Base-by-base conservation (phyloP, 1,140 invertebrate genomes). In the Myzus persicae region DNA sequence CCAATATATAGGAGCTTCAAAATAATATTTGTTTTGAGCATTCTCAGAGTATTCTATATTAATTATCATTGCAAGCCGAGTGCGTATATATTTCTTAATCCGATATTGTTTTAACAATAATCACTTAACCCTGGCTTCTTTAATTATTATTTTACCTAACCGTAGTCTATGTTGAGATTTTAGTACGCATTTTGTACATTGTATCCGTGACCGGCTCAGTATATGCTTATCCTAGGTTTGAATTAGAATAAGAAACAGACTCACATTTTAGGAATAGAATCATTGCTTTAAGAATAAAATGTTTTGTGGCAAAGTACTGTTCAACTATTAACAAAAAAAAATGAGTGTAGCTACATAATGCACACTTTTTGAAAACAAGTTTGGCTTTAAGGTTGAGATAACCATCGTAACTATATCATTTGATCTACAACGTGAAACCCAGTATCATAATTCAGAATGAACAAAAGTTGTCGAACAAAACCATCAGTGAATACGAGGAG, bases 401-500 rank as follows among this genome's bases (percentile, higher is more conserved):
- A n/a, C 59, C 36, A n/a, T 31, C 11, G n/a, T n/a, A n/a, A 18
- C 59, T 18, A 76, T 76, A 11, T 31, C 54, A 31, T 59, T 31
- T 59, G 54, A 76, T 76, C 59, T 18, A 76, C 59, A 76, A n/a
- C 59, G 59, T 76, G 14, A 31, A 14, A n/a, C 59, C 18, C n/a
- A 14, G 59, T 76, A n/a, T 76, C 31, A 76, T 76, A 76, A 76
- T 76, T 76, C 31, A 76, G n/a, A n/a, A 76, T 18, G 59, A 76
- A 76, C 59, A 76, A 76, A 76, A 76, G 59, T 76, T n/a, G 59
- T 76, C 59, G n/a, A 76, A 76, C 31, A 76, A 14, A 76, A 76
- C 59, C 59, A 20, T 36, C 59, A 18, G 59, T 14, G 59, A 76
- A 76, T n/a, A 76, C 59, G n/a, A n/a, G 59, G 14, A 76, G 59